Evolutionary conservation across 2,888 invertebrate species (phyloP), one percentile per base, ranked within the genome.

Genomic region (Catocala sponsa): DNA sequence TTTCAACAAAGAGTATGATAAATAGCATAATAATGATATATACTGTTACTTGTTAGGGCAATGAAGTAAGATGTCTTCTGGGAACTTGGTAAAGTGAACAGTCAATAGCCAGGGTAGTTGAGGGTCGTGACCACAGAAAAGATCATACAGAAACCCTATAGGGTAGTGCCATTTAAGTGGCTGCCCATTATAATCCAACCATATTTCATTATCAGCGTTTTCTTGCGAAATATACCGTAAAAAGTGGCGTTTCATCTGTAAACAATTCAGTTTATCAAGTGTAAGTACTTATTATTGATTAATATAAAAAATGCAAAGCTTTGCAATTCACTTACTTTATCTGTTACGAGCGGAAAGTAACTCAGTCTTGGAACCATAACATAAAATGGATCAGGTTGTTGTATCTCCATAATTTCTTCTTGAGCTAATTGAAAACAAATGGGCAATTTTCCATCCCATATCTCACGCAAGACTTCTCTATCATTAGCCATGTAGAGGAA

Each of bases 381-480:
- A 91, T 98, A 99, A 91, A 97, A 98, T 12, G 98, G 97, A 88
- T 99, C 99, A 9, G 99, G 99, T 76, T 97, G 97, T 84, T 98
- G 98, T 49, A 98, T 95, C 80, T 98, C 97, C 86, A 96, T 96
- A 33, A 98, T 97, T 95, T 99, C 99, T 81, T 98, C 98, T 41
- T 97, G 95, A 80, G 98, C 96, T 54, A 99, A 94, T 80, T 97
- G 96, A 89, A 99, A 99, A 91, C 98, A 98, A 59, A 99, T 96
- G 0, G 99, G 99, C 53, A 99, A 95, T 90, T 98, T 97, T 25
- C 98, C 98, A 81, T 99, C 98, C 99, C 99, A 99, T 78, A 99
- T 96, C 94, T 98, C 98, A 63, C 99, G 95, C 59, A 99, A 92
- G 63, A 99, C 97, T 95, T 99, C 98, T 81, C 99, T 96, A 90